Base-by-base conservation (phyloP, 1,140 invertebrate genomes). In the Plutomurus gul region DNA sequence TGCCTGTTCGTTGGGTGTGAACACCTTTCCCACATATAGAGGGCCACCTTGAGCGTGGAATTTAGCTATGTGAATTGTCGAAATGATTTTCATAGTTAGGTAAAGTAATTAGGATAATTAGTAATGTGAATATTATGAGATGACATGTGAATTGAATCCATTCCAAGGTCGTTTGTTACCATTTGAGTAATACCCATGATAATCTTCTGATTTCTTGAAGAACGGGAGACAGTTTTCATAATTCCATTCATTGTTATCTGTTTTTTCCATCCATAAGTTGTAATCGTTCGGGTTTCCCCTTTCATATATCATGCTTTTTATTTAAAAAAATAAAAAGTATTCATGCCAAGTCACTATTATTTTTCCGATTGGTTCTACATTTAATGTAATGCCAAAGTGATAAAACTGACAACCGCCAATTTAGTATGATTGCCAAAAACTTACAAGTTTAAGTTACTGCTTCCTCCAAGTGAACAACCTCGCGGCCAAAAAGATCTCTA, bases 241-340 rank as follows among this genome's bases (percentile, higher is more conserved):
- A n/a, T 87, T 87, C 89, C 89, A 90, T 4, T 87, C 87, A 10
- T 78, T 80, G 6, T 88, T 88, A 8, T 89, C 90, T 47, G 88
- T 85, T 18, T 76, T n/a, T 72, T 71, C 40, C 16, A 87, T 87
- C 90, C 90, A 91, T 11, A 86, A 76, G 82, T 91, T 87, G 80
- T 75, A 73, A 18, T 73, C 77, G 5, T 22, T 70, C 2, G 75
- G 70, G 30, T 81, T 81, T 22, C 80, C 80, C 60, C 80, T 25
- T n/a, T 77, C 60, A 25, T 81, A 81, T 18, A 78, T 73, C 75
- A 78, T 81, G 18, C 70, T 65, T 22, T 65, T 71, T 5, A 78
- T 36, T 16, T n/a, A n/a, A 30, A 40, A 22, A 72, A 7, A 40
- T 25, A 20, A 40, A 25, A 16, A 20, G n/a, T n/a, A n/a, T n/a